Conservation (phyloP, 2,888 invertebrate genomes). For the Folsomia candida region DNA sequence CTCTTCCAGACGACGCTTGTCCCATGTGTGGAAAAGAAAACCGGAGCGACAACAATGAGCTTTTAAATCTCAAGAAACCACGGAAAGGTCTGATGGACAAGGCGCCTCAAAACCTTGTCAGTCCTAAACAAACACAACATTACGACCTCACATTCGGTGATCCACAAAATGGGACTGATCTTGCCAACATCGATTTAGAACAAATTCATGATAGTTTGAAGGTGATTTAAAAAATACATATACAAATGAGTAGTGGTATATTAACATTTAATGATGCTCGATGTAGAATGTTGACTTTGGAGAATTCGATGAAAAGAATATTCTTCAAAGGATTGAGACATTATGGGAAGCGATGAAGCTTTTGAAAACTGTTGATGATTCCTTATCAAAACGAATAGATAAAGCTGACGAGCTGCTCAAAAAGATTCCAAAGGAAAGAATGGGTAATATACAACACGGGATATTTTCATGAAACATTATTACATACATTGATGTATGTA, state of each 20-base stretch:
- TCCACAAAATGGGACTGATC: no score
- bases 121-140: not conserved
- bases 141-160: not conserved
- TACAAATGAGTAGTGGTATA: no score
- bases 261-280: no score
- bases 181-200: conserved; percentile 7
- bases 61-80: not conserved
- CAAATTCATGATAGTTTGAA: not conserved
- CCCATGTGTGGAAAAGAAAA: no score
- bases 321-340: not conserved
- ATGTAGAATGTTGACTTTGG: not conserved
- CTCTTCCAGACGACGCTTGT: no score
- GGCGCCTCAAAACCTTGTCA: not conserved
- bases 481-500: no score
- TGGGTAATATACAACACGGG: no score
- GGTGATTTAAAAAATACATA: no score
- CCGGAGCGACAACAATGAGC: no score
- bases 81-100: no score
- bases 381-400: not conserved
- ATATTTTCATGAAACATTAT: no score
- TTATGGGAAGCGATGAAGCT: conserved; percentile 12
- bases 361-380: not conserved
- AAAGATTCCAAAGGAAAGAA: not conserved
- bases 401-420: not conserved
- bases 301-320: conserved; percentile 10